Percentiles rank a stretch among this genome's conserved stretches.
Conservation (phyloP, 2,113 vertebrate species). For the Micronycteris hirsuta region DNA sequence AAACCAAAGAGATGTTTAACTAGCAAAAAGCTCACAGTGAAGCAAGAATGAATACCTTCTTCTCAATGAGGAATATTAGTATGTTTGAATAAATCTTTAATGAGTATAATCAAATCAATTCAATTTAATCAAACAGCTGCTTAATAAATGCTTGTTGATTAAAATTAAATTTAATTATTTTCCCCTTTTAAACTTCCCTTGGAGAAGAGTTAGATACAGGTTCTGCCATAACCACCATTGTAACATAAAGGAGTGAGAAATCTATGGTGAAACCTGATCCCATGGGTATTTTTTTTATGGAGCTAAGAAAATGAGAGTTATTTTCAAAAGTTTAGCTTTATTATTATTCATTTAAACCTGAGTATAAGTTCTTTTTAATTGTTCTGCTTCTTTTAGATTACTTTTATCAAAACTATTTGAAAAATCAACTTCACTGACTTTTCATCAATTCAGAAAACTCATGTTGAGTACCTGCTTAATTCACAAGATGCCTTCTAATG, state of each 20-base stretch:
- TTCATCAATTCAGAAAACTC: background rate
- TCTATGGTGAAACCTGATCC: background rate
- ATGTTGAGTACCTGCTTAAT: background rate
- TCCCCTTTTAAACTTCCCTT: background rate
- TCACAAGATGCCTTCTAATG: background rate
- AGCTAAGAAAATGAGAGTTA: background rate
- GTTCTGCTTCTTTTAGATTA: background rate
- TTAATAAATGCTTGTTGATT: constrained; percentile 29
- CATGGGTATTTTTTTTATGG: background rate
- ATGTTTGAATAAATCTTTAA: background rate
- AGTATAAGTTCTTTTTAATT: background rate
- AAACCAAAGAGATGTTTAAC: background rate
- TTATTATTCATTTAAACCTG: background rate
- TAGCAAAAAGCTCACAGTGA: background rate
- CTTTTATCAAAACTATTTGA: background rate
- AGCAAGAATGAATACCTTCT: background rate
- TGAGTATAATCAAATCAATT: background rate
- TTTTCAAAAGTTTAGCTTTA: background rate
- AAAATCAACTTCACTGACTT: background rate
- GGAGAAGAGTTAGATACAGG: background rate
- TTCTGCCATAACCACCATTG: background rate
- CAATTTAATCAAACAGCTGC: background rate
- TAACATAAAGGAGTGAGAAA: background rate
- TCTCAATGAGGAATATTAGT: background rate
- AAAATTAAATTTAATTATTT: background rate